A percentile compares a stretch with the other conserved stretches of the same genome.
These are phyloP conservation scores for Gopherus evgoodei DNA, from an alignment of 2,113 vertebrate genomes.

Conservation along the genomic window DNA sequence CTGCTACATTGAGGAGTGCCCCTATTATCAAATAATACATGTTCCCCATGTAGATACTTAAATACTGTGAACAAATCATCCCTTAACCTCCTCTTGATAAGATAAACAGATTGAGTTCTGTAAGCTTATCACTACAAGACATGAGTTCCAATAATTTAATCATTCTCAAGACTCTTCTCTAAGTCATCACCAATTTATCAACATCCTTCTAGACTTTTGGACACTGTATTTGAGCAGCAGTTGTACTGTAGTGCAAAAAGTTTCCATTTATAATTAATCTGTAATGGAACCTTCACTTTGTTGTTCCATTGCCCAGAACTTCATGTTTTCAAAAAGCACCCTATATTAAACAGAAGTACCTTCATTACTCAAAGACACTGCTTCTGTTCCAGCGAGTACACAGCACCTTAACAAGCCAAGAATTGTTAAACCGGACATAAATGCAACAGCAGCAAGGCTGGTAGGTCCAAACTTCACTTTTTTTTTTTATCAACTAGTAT, in stretches of 20 bases:
- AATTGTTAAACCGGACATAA: neutral
- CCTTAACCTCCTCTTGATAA: neutral
- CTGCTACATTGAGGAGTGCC: neutral
- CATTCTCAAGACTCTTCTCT: neutral
- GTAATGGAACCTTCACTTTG: neutral
- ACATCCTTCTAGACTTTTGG: neutral
- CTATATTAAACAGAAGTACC: neutral
- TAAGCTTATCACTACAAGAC: neutral
- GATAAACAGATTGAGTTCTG: neutral
- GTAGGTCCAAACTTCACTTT: neutral
- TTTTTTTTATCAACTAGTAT: neutral
- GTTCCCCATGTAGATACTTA: neutral
- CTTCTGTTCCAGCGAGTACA: neutral
- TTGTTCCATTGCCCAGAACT: neutral
- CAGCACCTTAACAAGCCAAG: neutral
- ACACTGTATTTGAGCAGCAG: neutral
- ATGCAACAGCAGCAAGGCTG: neutral
- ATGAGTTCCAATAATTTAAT: neutral
- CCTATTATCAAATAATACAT: neutral
- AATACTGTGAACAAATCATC: neutral
- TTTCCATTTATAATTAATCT: neutral
- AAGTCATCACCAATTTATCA: neutral
- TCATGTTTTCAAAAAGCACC: neutral
- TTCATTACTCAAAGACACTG: neutral
- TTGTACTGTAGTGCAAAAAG: rapidly evolving